Evolutionary conservation across 1,140 invertebrate genomes (phyloP), one percentile per base, ranked within the genome.

Genomic region (Meloidogyne exigua): DNA sequence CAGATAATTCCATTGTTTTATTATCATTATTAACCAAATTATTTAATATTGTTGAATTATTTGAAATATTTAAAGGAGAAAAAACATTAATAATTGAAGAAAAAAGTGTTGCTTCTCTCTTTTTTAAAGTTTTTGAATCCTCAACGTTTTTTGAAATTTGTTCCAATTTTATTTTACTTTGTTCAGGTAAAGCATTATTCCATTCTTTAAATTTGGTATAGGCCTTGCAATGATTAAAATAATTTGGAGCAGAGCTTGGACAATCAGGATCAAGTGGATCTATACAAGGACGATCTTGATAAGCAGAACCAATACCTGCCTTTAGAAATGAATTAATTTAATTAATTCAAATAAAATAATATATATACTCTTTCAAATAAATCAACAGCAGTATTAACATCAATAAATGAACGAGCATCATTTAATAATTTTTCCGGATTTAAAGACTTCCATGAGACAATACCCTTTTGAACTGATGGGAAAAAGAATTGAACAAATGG

Each of bases 281-380:
- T 39, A 99, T 90, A 87, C 96, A 99, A 0, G 95, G 95, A 88
- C 0, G 95, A 95, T 88, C 96, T 96, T 87, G 95, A 92, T 90
- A 95, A 94, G 89, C 96, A 76, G 92, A 92, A 57, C 92, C 92
- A 80, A 99, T 95, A 62, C 95, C 96, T 70, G 95, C 93, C 77
- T 78, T 75, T 15, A 78, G 57, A n/a, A 10, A 13, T 28, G n/a
- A n/a, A n/a, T 91, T 91, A 26, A 68, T 28, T 68, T 68, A 12
- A 12, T n/a, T n/a, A n/a, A n/a, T n/a, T n/a, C n/a, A n/a, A 32
- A 28, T 42, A 2, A 10, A 26, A 13, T 72, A 28, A 15, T 7
- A 75, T n/a, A 75, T 32, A 32, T 32, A 32, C 77, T 23, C 79
- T 63, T 68, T 78, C 67, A 65, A 84, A 83, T 73, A 85, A 76